Base-by-base conservation (phyloP, 2,888 invertebrate genomes). In the Oligia latruncula region DNA sequence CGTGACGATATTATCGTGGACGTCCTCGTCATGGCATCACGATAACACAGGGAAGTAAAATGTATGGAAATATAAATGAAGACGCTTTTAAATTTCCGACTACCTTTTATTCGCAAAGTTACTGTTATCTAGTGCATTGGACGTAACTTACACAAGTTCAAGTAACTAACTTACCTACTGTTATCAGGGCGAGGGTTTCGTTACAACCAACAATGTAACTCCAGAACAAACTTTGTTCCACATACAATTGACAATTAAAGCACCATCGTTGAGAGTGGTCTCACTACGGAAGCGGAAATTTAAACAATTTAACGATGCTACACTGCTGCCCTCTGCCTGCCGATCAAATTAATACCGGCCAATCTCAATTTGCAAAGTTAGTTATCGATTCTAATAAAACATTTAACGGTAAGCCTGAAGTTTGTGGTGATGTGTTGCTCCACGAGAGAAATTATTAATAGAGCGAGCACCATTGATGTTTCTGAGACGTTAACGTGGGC, bases 181-280 rank as follows among this genome's bases (percentile, higher is more conserved):
- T 52, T 77, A 79, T 65, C 74, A 71, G 66, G 40, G n/a, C 49
- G 13, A 68, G 77, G 60, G 84, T 74, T 76, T 64, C 58, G 17
- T 62, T 82, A 35, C 6, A 64, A 64, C 15, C 4, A 78, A 55
- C 71, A 84, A 72, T 15, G 43, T 15, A 67, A 65, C 78, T 23
- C 71, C 67, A 76, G 13, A 29, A 5, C 66, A 46, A 90, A 89
- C 72, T 87, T 85, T 67, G 82, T 82, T 70, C n/a, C 64, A 78
- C 76, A 79, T 88, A 87, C 87, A 83, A 81, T 77, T 83, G 87
- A 88, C 89, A 89, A 89, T 91, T 89, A 90, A 85, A 87, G 66
- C 75, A 80, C 85, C 79, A 80, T 83, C 77, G 82, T 71, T 70
- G 80, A 85, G 77, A 86, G 79, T 55, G 80, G 55, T 23, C 79